Conservation (phyloP, 2,888 invertebrate genomes). For the Penaeus monodon region DNA sequence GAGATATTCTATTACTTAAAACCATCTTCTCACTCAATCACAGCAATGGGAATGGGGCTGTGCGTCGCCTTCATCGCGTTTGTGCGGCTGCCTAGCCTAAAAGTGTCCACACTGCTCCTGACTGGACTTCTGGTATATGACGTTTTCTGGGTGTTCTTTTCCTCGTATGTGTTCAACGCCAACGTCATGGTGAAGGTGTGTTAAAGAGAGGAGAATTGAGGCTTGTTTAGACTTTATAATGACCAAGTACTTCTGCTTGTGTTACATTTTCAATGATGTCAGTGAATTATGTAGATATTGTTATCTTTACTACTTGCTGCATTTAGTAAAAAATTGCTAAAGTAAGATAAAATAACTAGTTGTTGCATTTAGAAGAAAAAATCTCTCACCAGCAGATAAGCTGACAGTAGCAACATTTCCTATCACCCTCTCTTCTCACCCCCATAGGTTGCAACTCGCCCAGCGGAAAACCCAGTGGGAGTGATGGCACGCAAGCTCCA, state of each 20-base stretch:
- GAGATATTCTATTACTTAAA: too few relatives aligned
- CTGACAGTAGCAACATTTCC: too few relatives aligned
- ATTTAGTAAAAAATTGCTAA: too few relatives aligned
- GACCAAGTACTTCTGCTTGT: too few relatives aligned
- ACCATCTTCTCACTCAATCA: constrained; percentile 64
- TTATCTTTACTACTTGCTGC: too few relatives aligned
- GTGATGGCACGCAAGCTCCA: constrained; percentile 93
- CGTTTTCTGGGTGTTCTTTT: constrained; percentile 99
- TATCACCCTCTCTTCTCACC: background rate
- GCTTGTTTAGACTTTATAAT: too few relatives aligned
- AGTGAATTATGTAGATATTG: too few relatives aligned
- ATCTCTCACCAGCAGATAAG: too few relatives aligned
- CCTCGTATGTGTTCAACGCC: constrained; percentile 97
- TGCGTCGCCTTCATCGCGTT: constrained; percentile 98
- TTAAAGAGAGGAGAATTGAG: constrained; percentile 59
- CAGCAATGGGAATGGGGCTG: constrained; percentile 97
- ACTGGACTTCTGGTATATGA: constrained; percentile 95
- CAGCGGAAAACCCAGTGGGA: constrained; percentile 93
- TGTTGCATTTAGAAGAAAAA: too few relatives aligned
- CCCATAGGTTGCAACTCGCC: constrained; percentile 80
- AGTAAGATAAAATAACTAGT: too few relatives aligned
- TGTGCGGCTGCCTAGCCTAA: constrained; percentile 93
- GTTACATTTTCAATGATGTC: too few relatives aligned
- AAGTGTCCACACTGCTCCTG: constrained; percentile 92
- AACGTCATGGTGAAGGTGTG: constrained; percentile 98